Evolutionary conservation across 1,140 invertebrate genomes (phyloP), one percentile per base, ranked within the genome.

Genomic region (Pseudomyrmex concolor): DNA sequence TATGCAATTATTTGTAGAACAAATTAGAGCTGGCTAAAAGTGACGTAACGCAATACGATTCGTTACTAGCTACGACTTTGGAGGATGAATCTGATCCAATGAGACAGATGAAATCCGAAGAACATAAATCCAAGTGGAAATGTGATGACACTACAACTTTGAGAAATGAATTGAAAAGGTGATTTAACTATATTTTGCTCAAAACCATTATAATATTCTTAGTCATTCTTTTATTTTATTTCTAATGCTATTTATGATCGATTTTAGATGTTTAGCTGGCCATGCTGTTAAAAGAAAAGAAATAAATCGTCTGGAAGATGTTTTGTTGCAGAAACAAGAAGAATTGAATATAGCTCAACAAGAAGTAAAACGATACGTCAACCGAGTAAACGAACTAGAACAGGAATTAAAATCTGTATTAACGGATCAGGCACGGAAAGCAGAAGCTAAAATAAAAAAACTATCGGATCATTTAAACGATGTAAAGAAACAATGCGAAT

Each of bases 61-160:
- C 89, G 0, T 86, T 91, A 22, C 59, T 93, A 17, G 78, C 83
- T 43, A 89, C 89, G 43, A 90, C 90, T 43, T 45, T 86, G 12
- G 92, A 93, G 15, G 92, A 92, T 2, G 89, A 93, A 89, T 91
- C 92, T 4, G 93, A 93, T 77, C 93, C 93, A 1, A 94, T 93
- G 17, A 91, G 86, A 59, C 92, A 93, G 82, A 84, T 93, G 90
- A 93, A 92, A 86, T 86, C 93, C 50, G 92, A 92, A 2, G 91
- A 93, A 54, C 66, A 90, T 76, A 92, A 84, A 89, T 89, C 84
- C 0, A 90, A 87, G 74, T 89, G 76, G 50, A 92, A 90, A 85
- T 0, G 70, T 60, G 91, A 92, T 48, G 93, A 94, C 50, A 90
- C 90, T 0, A 87, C 86, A 25, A 92, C 90, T 74, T 89, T 93